Conservation (phyloP, 2,113 vertebrate genomes). For the Lutjanus erythropterus region DNA sequence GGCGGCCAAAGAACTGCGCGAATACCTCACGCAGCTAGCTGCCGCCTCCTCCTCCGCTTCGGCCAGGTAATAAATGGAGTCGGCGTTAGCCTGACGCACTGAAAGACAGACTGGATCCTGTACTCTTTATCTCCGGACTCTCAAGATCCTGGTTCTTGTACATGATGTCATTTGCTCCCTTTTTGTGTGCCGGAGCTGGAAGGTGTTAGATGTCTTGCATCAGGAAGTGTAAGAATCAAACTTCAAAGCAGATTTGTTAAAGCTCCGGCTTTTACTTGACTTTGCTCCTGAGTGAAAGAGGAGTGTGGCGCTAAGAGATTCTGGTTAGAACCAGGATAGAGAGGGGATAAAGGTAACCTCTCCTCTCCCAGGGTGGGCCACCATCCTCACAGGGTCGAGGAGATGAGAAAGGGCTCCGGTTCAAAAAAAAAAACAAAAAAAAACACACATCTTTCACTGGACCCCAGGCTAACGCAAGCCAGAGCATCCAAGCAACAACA, state of each 20-base stretch:
- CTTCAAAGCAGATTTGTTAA: slow-evolving; percentile 69
- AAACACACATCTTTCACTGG: slow-evolving; percentile 46
- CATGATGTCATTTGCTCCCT: slow-evolving; percentile 76
- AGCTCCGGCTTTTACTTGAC: slow-evolving; percentile 71
- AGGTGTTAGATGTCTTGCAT: slow-evolving; percentile 55
- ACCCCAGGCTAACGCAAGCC: slow-evolving; percentile 57
- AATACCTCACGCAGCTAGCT: slow-evolving; percentile 93
- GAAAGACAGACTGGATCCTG: slow-evolving; percentile 62
- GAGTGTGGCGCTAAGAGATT: slow-evolving; percentile 54
- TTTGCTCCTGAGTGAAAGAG: slow-evolving; percentile 54
- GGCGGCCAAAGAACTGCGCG: slow-evolving; percentile 93
- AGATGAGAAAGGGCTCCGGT: slow-evolving; percentile 53
- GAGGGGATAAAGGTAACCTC: slow-evolving; percentile 49
- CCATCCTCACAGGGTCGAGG: slow-evolving; percentile 3
- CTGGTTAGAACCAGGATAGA: slow-evolving; percentile 62
- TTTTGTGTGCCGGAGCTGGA: slow-evolving; percentile 56
- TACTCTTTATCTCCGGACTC: slow-evolving; percentile 62
- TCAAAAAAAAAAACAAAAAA: too few relatives aligned
- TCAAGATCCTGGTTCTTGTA: slow-evolving; percentile 68
- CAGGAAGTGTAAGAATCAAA: slow-evolving; percentile 64
- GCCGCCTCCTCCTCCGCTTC: slow-evolving; percentile 80
- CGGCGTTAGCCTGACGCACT: slow-evolving; percentile 66
- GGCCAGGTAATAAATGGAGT: slow-evolving; percentile 90
- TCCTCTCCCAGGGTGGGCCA: slow-evolving; percentile 51
- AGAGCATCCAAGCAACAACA: slow-evolving; percentile 38